Evolutionary conservation across 2,888 invertebrate species (phyloP).

Genomic region (Calameuta idolon): DNA sequence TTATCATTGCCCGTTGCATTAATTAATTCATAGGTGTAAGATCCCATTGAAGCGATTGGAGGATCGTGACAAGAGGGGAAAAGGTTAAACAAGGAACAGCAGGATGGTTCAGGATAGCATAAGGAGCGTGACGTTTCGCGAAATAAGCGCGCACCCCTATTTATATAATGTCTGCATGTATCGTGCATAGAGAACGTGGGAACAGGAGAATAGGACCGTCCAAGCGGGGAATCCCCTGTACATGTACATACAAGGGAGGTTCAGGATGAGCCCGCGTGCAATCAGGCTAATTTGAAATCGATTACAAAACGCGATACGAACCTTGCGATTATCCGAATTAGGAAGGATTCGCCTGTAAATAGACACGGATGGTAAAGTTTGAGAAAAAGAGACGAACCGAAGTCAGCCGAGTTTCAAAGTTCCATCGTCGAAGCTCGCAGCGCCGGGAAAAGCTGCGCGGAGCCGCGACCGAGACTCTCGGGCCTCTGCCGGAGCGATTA

Average conservation of each 20-base stretch:
- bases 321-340: background rate
- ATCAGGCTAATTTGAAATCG: background rate
- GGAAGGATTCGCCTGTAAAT: background rate
- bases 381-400: background rate
- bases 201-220: background rate
- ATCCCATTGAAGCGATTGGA: background rate
- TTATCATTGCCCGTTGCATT: background rate
- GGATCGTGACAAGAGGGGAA: background rate
- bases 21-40: background rate
- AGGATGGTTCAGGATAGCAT: background rate
- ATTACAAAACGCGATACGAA: background rate
- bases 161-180: background rate
- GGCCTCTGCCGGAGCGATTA: slow-evolving; percentile 5
- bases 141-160: background rate
- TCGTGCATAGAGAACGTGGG: background rate
- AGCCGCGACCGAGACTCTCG: background rate
- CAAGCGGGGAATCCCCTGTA: background rate
- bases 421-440: background rate
- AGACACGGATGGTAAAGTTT: background rate
- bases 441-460: background rate
- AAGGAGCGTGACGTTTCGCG: background rate
- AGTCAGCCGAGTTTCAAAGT: background rate
- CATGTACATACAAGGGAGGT: background rate
- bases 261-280: background rate
- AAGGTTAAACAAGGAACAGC: background rate